These are phyloP conservation scores for Poecilobothrus nobilitatus DNA, from an alignment of 2,888 invertebrate genomes.

Conservation along the genomic window DNA sequence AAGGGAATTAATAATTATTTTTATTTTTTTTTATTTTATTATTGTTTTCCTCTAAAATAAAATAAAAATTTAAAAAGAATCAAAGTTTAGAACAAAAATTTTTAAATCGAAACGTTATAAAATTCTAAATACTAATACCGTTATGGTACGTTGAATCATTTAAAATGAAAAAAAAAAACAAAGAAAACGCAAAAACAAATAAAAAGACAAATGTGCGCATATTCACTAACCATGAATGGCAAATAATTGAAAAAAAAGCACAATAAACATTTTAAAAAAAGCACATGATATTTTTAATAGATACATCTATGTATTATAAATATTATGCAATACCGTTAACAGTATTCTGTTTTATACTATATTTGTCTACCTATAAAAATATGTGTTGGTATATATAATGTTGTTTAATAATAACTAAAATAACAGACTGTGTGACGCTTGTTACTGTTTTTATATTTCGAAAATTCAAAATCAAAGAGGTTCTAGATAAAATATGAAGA, in stretches of 20 bases:
- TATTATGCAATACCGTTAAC: too few species aligned
- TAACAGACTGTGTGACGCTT: too few species aligned
- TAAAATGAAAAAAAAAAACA: neutral
- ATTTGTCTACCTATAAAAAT: too few species aligned
- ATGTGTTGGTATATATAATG: too few species aligned
- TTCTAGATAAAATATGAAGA: too few species aligned
- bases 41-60: neutral
- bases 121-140: neutral
- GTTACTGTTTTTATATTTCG: too few species aligned
- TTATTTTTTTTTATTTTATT: neutral
- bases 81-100: neutral
- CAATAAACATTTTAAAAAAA: neutral
- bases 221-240: conserved; percentile 6
- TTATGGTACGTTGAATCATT: neutral
- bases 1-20: neutral
- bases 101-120: neutral
- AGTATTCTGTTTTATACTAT: too few species aligned
- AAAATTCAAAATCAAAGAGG: too few species aligned
- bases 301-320: too few species aligned
- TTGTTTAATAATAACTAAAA: too few species aligned
- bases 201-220: neutral
- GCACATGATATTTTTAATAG: neutral
- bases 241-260: neutral
- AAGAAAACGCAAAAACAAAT: too few species aligned
- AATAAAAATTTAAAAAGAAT: neutral